These are phyloP conservation scores for Leptocoma aspasia DNA, from an alignment of 2,113 vertebrate species.

Conservation along the genomic window DNA sequence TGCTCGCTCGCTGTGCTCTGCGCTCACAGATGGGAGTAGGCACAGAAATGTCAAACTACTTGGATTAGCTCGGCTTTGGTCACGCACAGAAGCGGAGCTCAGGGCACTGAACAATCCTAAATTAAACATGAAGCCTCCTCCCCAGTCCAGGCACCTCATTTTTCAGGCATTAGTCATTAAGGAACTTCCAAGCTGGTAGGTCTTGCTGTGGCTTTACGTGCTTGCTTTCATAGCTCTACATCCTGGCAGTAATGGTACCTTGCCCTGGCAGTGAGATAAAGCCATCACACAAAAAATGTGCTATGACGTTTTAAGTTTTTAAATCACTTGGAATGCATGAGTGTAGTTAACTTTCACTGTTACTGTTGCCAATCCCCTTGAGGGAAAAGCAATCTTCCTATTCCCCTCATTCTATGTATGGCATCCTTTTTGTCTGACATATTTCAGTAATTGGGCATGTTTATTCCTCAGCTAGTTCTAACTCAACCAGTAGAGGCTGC, in stretches of 20 bases:
- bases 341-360: not conserved
- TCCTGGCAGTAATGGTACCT: not conserved
- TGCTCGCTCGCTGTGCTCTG: not conserved
- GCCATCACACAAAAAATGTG: not conserved
- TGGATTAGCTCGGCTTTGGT: constrained; percentile 33
- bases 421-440: constrained; percentile 47
- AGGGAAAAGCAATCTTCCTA: constrained; percentile 30
- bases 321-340: constrained; percentile 7
- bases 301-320: not conserved
- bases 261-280: not conserved
- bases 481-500: constrained; percentile 21
- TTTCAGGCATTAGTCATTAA: not conserved
- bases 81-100: not conserved
- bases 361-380: constrained; percentile 1
- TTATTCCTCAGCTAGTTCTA: constrained; percentile 40
- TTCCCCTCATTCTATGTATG: not conserved
- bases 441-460: constrained; percentile 49
- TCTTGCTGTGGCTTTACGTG: not conserved
- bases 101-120: not conserved
- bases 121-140: not conserved
- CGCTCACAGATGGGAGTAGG: constrained; percentile 38
- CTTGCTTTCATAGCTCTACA: not conserved
- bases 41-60: constrained; percentile 55
- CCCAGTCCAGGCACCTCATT: not conserved
- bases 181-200: not conserved